Evolutionary conservation across 2,797 vertebrate species (phyloP), one percentile per base, ranked within the genome.

Genomic region (Gephyroberyx darwinii): DNA sequence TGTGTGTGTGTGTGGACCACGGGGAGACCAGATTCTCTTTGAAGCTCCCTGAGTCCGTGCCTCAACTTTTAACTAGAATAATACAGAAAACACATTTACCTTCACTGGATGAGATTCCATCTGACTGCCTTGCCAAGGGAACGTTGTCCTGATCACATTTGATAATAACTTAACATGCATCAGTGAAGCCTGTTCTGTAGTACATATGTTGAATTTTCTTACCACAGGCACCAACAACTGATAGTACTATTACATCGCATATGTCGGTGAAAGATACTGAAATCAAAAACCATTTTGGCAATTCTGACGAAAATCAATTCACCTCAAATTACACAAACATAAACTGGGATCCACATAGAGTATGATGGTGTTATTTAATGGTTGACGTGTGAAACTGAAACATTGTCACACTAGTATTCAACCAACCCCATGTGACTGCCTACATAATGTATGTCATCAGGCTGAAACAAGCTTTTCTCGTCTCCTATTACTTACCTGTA

Each of bases 371-470:
- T 12, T 47, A 17, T 1, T 47, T 47, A 16, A 5, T 5, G 4
- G 45, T 7, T 43, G 41, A 43, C 14, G 10, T 14, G 41, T 43
- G 26, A 26, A 43, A 43, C 41, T 9, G 41, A 43, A 43, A 43
- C 41, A 43, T 14, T 43, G 41, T 14, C 41, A 12, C 41, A 43
- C 4, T 16, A 43, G 41, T 43, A 43, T 43, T 43, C 17, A 43
- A 1, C 19, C 4, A 9, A 4, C 16, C 55, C 26, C 52, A 50
- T 35, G 56, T 68, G 17, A 5, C 10, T 69, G 30, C 26, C 1
- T 56, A 2, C 65, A 84, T 75, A 50, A 84, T 74, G 17, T 65
- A 83, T 74, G 65, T 72, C 70, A 75, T 82, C 75, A 50, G 55
- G 17, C 63, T 72, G 5, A 82, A 71, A 73, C 35, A 1, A 50